Evolutionary conservation across 2,888 invertebrate species (phyloP).

Genomic region (Cotesia congregata): DNA sequence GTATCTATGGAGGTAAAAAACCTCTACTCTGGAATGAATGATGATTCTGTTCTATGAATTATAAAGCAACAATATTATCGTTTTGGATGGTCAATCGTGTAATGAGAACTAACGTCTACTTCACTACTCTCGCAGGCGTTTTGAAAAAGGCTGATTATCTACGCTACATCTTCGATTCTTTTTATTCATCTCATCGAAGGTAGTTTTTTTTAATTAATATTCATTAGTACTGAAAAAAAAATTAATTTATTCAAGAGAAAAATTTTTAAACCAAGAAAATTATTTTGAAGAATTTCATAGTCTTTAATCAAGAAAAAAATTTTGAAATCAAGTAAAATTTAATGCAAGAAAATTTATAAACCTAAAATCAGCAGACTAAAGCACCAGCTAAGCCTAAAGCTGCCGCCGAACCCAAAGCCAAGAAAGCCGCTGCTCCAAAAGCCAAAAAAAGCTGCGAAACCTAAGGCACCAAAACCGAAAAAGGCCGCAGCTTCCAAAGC

Average conservation of each 20-base stretch:
- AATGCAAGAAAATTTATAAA: no score
- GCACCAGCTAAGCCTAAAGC: background rate
- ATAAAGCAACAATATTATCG: slow-evolving; percentile 31
- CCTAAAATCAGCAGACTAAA: background rate
- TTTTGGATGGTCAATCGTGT: slow-evolving; percentile 49
- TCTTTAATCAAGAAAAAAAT: background rate
- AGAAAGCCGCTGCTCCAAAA: background rate
- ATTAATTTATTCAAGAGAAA: background rate
- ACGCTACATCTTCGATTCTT: slow-evolving; percentile 39
- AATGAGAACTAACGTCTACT: slow-evolving; percentile 63
- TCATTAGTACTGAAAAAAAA: background rate
- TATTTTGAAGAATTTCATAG: no score
- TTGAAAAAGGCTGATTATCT: slow-evolving; percentile 51
- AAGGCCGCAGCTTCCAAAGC: background rate
- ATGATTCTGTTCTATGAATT: slow-evolving; percentile 14
- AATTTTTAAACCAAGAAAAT: no score
- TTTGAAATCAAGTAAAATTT: no score
- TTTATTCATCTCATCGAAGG: slow-evolving; percentile 42
- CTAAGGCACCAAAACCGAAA: background rate
- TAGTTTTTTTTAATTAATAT: slow-evolving; percentile 37
- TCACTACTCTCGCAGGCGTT: slow-evolving; percentile 67
- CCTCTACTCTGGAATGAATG: slow-evolving; percentile 27
- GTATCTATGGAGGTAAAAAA: slow-evolving; percentile 15
- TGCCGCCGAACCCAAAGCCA: background rate
- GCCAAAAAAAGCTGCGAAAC: background rate